Conservation (phyloP, 2,888 invertebrate species). For the Diogma glabrata region DNA sequence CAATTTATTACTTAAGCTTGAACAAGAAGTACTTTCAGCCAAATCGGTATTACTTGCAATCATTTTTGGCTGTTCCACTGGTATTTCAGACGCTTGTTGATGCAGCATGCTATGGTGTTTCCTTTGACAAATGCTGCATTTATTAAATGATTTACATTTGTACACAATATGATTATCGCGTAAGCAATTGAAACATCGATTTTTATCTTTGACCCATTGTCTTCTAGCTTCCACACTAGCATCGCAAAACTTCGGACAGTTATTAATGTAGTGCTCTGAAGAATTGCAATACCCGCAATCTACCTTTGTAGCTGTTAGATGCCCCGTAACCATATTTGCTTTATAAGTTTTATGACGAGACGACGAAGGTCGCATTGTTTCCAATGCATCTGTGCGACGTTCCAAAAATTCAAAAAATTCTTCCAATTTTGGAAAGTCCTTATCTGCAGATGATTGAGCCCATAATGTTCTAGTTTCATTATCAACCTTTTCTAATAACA, state of each 20-base stretch:
- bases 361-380: not conserved
- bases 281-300: not conserved
- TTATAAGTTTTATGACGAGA: not conserved
- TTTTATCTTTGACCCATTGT: not conserved
- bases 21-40: no score
- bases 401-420: not conserved
- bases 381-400: not conserved
- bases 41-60: no score
- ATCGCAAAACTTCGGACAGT: no score
- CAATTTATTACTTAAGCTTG: no score
- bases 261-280: no score
- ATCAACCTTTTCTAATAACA: no score
- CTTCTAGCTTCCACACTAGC: not conserved
- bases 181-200: not conserved
- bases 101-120: not conserved
- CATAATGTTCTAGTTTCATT: no score
- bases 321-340: not conserved
- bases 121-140: not conserved
- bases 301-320: not conserved
- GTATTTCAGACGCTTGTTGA: no score
- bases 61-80: no score
- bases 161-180: not conserved
- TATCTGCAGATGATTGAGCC: no score
- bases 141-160: not conserved
- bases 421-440: no score